Percentiles rank a stretch among this genome's conserved stretches.
These are phyloP conservation scores for Diacarnus erythraeanus DNA, from an alignment of 37 sponge, comb jelly and placozoan genomes.

Conservation along the genomic window DNA sequence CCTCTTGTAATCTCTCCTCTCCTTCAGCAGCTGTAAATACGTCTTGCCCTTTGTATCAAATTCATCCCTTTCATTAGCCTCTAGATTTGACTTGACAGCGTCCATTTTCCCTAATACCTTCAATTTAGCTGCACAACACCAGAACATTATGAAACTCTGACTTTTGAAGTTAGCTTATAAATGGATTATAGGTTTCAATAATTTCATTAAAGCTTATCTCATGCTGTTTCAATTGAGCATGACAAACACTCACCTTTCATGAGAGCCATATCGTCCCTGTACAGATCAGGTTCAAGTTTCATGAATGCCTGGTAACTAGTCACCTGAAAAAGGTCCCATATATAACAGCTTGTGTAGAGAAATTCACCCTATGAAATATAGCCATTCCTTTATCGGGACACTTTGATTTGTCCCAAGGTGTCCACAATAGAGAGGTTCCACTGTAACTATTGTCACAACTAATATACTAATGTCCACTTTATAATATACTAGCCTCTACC, in stretches of 20 bases:
- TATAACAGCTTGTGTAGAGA: too few relatives aligned
- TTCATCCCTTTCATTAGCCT: not conserved
- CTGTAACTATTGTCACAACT: not conserved
- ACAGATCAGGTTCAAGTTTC: slow-evolving; percentile 24
- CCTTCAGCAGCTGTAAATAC: slow-evolving; percentile 51
- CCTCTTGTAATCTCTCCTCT: slow-evolving; percentile 69
- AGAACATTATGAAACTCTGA: not conserved
- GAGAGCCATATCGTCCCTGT: slow-evolving; percentile 29
- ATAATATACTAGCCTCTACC: too few relatives aligned
- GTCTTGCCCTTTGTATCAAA: slow-evolving; percentile 12
- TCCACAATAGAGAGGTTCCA: too few relatives aligned
- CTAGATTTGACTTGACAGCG: not conserved
- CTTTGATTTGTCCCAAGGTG: too few relatives aligned
- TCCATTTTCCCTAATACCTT: slow-evolving; percentile 4
- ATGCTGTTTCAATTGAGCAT: too few relatives aligned
- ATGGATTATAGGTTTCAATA: not conserved
- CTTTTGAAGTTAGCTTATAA: too few relatives aligned
- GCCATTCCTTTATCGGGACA: not conserved
- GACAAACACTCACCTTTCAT: slow-evolving; percentile 17
- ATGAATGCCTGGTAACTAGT: not conserved
- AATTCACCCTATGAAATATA: not conserved
- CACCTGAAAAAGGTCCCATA: not conserved
- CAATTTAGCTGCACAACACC: not conserved
- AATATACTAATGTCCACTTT: too few relatives aligned
- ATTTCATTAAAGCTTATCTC: too few relatives aligned